Evolutionary conservation across 2,888 invertebrate genomes (phyloP).

Genomic region (Patella pellucida): DNA sequence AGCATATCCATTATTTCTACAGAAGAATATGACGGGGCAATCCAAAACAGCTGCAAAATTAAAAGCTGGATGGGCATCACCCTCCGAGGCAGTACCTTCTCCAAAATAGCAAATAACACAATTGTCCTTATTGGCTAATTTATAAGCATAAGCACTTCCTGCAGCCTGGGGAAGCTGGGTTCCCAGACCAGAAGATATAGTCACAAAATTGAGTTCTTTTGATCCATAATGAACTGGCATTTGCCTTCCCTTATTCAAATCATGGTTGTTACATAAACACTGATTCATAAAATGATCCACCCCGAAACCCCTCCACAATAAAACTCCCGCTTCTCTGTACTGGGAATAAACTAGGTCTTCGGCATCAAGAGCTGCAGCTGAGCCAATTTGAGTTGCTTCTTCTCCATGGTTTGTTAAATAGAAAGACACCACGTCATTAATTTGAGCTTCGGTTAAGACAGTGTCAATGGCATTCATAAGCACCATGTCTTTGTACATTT

Average conservation of each 20-base stretch:
- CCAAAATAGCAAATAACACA: conserved; percentile 73
- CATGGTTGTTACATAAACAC: conserved; percentile 93
- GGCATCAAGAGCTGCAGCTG: conserved; percentile 87
- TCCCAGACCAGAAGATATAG: conserved; percentile 94
- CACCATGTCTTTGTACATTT: conserved; percentile 95
- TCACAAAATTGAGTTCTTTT: conserved; percentile 87
- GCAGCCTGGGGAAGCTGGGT: conserved; percentile 94
- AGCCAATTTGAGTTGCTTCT: conserved; percentile 95
- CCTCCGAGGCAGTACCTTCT: conserved; percentile 96
- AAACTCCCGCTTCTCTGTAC: conserved; percentile 93
- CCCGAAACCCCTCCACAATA: conserved; percentile 91
- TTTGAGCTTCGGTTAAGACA: conserved; percentile 95
- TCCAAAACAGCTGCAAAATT: conserved; percentile 97
- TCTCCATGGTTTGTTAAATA: conserved; percentile 99
- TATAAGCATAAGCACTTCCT: conserved; percentile 95
- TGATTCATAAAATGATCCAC: conserved; percentile 92
- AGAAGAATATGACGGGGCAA: conserved; percentile 94
- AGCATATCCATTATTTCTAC: conserved; percentile 98
- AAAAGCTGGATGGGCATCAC: conserved; percentile 97
- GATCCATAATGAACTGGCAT: conserved; percentile 99
- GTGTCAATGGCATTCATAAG: conserved; percentile 92
- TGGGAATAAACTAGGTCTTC: conserved; percentile 94
- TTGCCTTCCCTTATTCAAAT: conserved; percentile 89
- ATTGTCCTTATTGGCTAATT: conserved; percentile 80
- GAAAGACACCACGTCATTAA: conserved; percentile 97